Evolutionary conservation across 2,888 invertebrate species (phyloP).

Genomic region (Monochamus alternatus): DNA sequence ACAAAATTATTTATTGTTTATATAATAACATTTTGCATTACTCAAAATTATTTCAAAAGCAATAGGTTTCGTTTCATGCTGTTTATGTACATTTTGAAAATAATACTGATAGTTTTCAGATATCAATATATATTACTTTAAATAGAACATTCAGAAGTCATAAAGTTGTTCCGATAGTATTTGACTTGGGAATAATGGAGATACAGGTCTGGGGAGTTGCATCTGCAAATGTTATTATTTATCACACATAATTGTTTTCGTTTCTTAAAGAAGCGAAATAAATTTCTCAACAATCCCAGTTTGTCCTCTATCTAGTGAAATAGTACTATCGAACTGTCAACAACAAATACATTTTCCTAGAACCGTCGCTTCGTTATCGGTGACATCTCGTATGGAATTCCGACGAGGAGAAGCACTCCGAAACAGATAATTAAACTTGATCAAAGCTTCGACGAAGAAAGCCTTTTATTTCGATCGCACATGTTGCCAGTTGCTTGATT

Average conservation of each 20-base stretch:
- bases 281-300: not conserved
- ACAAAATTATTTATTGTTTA: no score
- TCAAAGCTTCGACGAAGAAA: slow-evolving; percentile 24
- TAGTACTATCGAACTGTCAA: not conserved
- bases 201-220: no score
- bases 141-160: no score
- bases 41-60: no score
- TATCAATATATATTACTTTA: no score
- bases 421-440: slow-evolving; percentile 33
- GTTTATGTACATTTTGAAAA: no score
- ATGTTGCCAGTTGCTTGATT: slow-evolving; percentile 34
- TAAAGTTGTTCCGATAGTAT: no score
- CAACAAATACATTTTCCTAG: not conserved
- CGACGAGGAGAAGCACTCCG: slow-evolving; percentile 6
- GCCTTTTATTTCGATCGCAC: slow-evolving; percentile 32
- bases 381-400: slow-evolving; percentile 1
- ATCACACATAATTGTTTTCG: not conserved
- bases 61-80: no score
- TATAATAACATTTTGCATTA: no score
- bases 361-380: not conserved
- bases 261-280: not conserved
- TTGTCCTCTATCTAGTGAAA: not conserved
- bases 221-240: no score
- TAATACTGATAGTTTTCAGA: no score
- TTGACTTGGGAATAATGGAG: no score